These are phyloP conservation scores for Phycodurus eques DNA, from an alignment of 2,113 vertebrate species.

Conservation along the genomic window DNA sequence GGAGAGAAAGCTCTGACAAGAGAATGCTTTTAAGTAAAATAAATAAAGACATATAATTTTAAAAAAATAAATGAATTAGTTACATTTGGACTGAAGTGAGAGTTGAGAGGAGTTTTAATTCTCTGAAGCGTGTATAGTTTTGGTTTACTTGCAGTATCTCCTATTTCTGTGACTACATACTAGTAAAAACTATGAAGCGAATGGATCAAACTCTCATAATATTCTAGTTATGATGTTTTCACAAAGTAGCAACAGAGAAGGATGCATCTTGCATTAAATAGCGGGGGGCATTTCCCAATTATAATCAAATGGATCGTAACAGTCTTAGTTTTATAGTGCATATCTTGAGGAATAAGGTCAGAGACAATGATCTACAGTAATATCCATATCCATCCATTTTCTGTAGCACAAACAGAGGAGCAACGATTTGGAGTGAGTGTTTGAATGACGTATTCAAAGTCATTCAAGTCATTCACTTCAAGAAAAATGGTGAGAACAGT, in stretches of 20 bases:
- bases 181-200: not conserved
- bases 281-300: not conserved
- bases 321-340: too few species aligned
- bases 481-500: not conserved
- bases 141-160: slow-evolving; percentile 4
- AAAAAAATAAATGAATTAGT: too few species aligned
- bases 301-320: not conserved
- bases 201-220: not conserved
- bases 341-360: too few species aligned
- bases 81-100: slow-evolving; percentile 14
- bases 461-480: not conserved
- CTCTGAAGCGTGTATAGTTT: slow-evolving; percentile 6
- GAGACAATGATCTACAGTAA: not conserved
- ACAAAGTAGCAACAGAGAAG: not conserved
- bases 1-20: slow-evolving; percentile 16
- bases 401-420: not conserved
- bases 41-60: too few species aligned
- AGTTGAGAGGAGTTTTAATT: slow-evolving; percentile 9
- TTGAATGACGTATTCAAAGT: not conserved
- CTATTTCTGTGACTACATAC: slow-evolving; percentile 15
- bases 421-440: not conserved
- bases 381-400: not conserved
- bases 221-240: not conserved
- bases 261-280: not conserved
- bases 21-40: not conserved